Conservation (phyloP, 2,797 vertebrate genomes). For the Sebastes umbrosus region DNA sequence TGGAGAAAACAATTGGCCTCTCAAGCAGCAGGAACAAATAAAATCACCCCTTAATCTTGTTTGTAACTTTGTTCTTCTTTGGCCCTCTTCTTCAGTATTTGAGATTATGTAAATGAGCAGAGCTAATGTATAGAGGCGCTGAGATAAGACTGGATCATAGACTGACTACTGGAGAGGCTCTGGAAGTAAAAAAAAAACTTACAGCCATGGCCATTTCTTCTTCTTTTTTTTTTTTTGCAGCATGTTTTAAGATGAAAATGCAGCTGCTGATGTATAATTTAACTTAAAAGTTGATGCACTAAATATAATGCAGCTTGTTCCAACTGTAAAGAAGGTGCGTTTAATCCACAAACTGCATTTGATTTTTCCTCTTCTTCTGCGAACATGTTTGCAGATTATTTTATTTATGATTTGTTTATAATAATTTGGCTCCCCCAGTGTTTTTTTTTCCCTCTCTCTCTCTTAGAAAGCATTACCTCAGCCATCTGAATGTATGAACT, state of each 20-base stretch:
- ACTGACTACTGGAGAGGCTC: conserved; percentile 44
- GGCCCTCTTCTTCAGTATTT: conserved; percentile 75
- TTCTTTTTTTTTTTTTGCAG: background rate
- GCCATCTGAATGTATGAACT: conserved; percentile 81
- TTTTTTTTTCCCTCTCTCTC: conserved; percentile 36
- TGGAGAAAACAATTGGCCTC: conserved; percentile 85
- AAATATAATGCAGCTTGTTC: background rate
- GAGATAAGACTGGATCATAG: conserved; percentile 73
- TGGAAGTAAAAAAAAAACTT: conserved; percentile 13
- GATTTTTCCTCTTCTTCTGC: background rate
- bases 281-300: background rate
- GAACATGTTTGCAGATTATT: conserved; percentile 1
- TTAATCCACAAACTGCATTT: background rate
- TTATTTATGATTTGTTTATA: conserved; percentile 42
- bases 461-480: conserved; percentile 52
- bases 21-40: conserved; percentile 83
- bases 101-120: conserved; percentile 79
- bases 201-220: background rate
- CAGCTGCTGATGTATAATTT: background rate
- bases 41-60: conserved; percentile 86
- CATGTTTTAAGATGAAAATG: background rate
- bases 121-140: conserved; percentile 68
- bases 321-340: background rate
- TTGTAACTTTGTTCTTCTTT: conserved; percentile 88
- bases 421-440: conserved; percentile 9